Base-by-base conservation (phyloP, 2,113 vertebrate species). In the Phaetusa simplex region DNA sequence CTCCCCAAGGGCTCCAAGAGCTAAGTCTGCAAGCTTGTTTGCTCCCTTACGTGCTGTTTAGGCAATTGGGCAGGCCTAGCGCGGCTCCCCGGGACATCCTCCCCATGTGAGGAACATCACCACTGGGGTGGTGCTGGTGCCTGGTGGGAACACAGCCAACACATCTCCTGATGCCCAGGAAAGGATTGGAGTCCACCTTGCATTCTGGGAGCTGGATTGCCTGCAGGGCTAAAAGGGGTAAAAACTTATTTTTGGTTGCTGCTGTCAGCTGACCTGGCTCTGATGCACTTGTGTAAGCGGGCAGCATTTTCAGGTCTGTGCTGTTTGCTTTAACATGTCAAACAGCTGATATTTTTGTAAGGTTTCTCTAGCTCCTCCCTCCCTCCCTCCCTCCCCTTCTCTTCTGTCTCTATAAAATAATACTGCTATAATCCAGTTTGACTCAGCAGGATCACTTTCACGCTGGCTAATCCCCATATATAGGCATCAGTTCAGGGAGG, bases 401-500 rank as follows among this genome's bases (percentile, higher is more conserved):
- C 74, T 87, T 58, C 93, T 80, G 58, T 84, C 53, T 93, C 95
- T 86, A 52, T 94, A 91, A 96, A 95, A 94, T 95, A 96, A 93
- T 76, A 73, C 93, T 64, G 67, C 93, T 87, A 77, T 91, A 94
- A 92, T 92, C 91, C 82, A 86, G 86, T 97, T 94, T 93, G 94
- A 93, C 92, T 95, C 94, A 90, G 89, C 96, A 79, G 94, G 89
- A 92, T 93, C 95, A 66, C 64, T 94, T 91, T 91, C 93, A 97
- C 2, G 16, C 94, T 92, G 93, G 85, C 79, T 96, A 90, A 97
- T 95, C 89, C 94, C 95, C 91, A 95, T 95, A 95, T 95, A 96
- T 95, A 94, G 92, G 92, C 93, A 95, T 94, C 95, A 79, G 82
- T 95, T 94, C 94, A 94, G 80, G 91, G 94, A 95, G 92, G 76